phyloP scores from a whole-genome alignment of 1,140 invertebrate genomes.

The Andricus grossulariae region DNA sequence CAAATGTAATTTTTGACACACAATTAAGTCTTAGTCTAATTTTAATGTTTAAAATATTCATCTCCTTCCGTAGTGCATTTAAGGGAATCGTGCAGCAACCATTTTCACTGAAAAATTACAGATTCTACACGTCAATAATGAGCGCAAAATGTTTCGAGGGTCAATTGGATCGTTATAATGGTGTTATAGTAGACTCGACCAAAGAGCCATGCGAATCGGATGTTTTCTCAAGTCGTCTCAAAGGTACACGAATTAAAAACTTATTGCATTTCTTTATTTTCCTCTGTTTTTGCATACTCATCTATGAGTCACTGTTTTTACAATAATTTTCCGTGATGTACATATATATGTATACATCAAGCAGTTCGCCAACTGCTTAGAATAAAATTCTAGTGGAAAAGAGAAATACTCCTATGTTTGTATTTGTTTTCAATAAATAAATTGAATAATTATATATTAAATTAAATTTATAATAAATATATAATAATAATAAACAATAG shows the following conservation, averaged over 20 bases:
- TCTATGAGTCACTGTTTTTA: no score
- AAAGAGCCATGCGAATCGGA: slow-evolving; percentile 76
- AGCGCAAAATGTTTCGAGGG: slow-evolving; percentile 75
- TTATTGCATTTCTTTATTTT: slow-evolving; percentile 1
- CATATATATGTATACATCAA: no score
- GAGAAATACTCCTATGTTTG: no score
- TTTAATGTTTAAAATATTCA: slow-evolving; percentile 16
- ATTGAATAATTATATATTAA: no score
- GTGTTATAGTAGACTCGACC: slow-evolving; percentile 81
- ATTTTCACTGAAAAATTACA: slow-evolving; percentile 27
- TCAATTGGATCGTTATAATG: slow-evolving; percentile 81
- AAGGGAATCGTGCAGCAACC: slow-evolving; percentile 5
- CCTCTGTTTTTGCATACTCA: no score
- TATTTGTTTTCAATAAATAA: no score
- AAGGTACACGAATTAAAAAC: slow-evolving; percentile 72
- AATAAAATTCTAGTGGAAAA: no score
- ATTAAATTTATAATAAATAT: no score
- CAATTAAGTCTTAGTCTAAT: not conserved
- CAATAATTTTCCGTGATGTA: no score
- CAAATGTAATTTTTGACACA: not conserved
- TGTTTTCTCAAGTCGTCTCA: slow-evolving; percentile 76
- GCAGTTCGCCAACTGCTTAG: no score
- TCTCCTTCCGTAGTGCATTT: not conserved
- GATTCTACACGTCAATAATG: slow-evolving; percentile 6
- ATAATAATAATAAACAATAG: no score